Evolutionary conservation across 2,797 vertebrate species (phyloP), one percentile per base, ranked within the genome.

Genomic region (Eurystomus glaucurus): DNA sequence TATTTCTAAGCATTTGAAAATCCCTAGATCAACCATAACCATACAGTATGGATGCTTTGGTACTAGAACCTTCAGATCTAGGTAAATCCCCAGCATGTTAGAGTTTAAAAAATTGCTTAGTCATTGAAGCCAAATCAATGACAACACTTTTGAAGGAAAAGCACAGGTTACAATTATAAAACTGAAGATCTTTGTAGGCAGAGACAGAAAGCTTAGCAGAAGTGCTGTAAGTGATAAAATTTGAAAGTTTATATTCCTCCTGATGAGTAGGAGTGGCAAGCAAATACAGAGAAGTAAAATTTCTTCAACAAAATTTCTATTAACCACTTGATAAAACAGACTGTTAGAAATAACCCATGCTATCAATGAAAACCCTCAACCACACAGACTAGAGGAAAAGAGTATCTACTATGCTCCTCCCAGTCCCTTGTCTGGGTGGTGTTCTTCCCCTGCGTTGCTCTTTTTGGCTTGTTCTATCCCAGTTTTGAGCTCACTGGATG

Each of bases 361-460:
- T 70, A 23, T 29, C 23, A 9, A 7, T 55, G 26, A 19, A 3
- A 55, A n/a, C 39, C 16, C 20, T 58, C 19, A 66, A 28, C 10
- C 16, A 20, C 10, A 46, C 0, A 62, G 14, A 28, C 9, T 28
- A 21, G 14, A 62, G 6, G 10, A 58, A 62, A 21, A 12, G 2
- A 54, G 1, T 11, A 37, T 65, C 22, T 58, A 4, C 7, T 9
- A 25, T 15, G 2, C 14, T 62, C 3, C 2, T 74, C 15, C 26
- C 15, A 35, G 3, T 20, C 19, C 6, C 28, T 68, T 2, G 1
- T 39, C 9, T 41, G 5, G 3, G 4, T 52, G 3, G 9, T 45
- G 2, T 43, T 86, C 21, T 85, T 57, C 10, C 14, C 7, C 2
- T n/a, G 13, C 13, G 4, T 4, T 50, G 9, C 21, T 58, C 8